Base-by-base conservation (phyloP, 2,797 vertebrate genomes). In the Chiroxiphia lanceolata region DNA sequence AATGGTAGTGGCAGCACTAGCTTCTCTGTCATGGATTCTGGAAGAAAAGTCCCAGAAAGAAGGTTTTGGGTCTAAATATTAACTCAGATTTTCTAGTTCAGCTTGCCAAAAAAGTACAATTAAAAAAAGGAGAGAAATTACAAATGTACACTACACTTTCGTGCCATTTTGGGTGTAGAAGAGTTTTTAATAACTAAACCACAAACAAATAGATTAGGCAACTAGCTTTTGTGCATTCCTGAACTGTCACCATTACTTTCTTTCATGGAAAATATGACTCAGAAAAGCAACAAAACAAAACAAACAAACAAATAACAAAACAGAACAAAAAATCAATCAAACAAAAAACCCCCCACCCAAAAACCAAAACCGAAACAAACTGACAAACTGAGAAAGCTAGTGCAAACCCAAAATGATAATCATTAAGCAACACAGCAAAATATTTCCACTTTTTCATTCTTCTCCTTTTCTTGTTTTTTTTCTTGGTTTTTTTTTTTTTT, bases 161-260 rank as follows among this genome's bases (percentile, higher is more conserved):
- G 27, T 94, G 93, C 95, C 95, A 88, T 95, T 95, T 51, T 90
- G 93, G 94, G 96, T 89, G 95, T 81, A 96, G 90, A 87, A 89
- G 40, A 94, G 61, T 83, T 94, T 97, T 97, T 97, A 97, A 97
- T 97, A 95, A 97, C 97, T 96, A 90, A 94, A 93, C 59, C 94
- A 95, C 93, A 95, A 92, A 94, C 90, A 95, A 95, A 91, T 6
- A 68, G 93, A 92, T 94, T 60, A 61, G 50, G 61, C 83, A 96
- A 53, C 90, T 83, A 81, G 84, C 85, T 97, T 94, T 92, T 82
- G 79, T 90, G 94, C 85, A 94, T 87, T 93, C 97, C 96, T 96
- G 91, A 92, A 96, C 87, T 89, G 87, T 88, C 92, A 91, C 64
- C 53, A 13, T 83, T 88, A 78, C 57, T 95, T 93, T 93, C 85